Base-by-base conservation (phyloP, 2,797 vertebrate species). In the Microtus californicus region DNA sequence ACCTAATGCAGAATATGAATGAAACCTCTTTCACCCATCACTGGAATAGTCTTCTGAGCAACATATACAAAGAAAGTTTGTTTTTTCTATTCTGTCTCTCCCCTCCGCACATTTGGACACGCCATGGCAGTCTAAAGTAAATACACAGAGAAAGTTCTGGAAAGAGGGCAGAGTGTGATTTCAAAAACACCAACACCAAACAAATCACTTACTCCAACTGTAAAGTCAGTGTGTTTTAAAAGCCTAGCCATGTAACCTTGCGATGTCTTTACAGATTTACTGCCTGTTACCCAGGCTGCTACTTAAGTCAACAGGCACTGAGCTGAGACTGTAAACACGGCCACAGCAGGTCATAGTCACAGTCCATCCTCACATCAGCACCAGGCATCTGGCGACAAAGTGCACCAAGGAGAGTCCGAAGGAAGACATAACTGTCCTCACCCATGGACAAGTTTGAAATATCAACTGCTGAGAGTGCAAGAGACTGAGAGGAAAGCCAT, bases 71-170 rank as follows among this genome's bases (percentile, higher is more conserved):
- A 81, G 27, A 89, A 91, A 79, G 43, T 21, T 65, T 80, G 43
- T 45, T 81, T 78, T 54, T 56, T 17, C 21, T 63, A 83, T 31
- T 51, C 15, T 83, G 31, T 34, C 81, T 59, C n/a, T 14, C 88
- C 23, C 23, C 23, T 40, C 37, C 5, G 10, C 11, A 40, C 71
- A 69, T 69, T 17, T 86, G 19, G 27, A 69, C 45, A 29, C 48
- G 4, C 21, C 43, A 76, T 2, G 25, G 27, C 12, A 87, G 3
- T 69, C 76, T 77, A 48, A 93, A 76, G 6, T 65, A 85, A 95
- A 93, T 40, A 59, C 0, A 90, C 40, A 94, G 93, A 74, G 48
- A 94, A 82, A 93, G 31, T 82, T 88, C 76, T 91, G 7, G 37
- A 40, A 56, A 71, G 40, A 27, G 40, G n/a, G 6, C 74, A 93